Evolutionary conservation across 2,888 invertebrate species (phyloP), one percentile per base, ranked within the genome.

Genomic region (Pteria penguin): DNA sequence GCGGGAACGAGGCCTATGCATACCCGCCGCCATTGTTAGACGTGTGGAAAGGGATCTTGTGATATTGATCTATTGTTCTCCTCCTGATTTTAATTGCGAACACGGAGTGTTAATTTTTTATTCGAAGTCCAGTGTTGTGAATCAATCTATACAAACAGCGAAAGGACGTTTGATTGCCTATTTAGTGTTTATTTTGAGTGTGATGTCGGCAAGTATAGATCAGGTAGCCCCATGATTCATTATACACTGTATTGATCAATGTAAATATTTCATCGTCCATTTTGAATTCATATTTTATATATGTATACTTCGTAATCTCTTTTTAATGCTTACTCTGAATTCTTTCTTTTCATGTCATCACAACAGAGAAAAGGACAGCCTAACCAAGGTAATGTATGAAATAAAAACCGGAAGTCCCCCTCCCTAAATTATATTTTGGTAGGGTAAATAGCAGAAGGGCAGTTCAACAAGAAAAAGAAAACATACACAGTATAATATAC

Each of bases 121-220:
- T n/a, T n/a, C n/a, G n/a, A n/a, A n/a, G n/a, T n/a, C n/a, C n/a
- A n/a, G n/a, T n/a, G 55, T 69, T 27, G 45, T 66, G 36, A 57
- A 61, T n/a, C 32, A 32, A 57, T 29, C 45, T 14, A 22, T 32
- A 65, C 55, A 73, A 69, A 57, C 72, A 76, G 66, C 72, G 67
- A 79, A 75, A 78, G 78, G 81, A 81, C 73, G 73, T 78, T 69
- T 72, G 82, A 76, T n/a, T n/a, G n/a, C n/a, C n/a, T n/a, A n/a
- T n/a, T n/a, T n/a, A n/a, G n/a, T n/a, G n/a, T n/a, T n/a, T n/a
- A 77, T 82, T 82, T 72, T 72, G 60, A 82, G 85, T 89, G 90
- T 88, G 86, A 90, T 90, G 90, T 90, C 90, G 84, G 88, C 89
- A 82, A 89, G 88, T 87, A 87, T 90, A 75, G 90, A 90, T 86